Evolutionary conservation across 2,797 vertebrate genomes (phyloP).

Genomic region (Protosalanx chinensis): DNA sequence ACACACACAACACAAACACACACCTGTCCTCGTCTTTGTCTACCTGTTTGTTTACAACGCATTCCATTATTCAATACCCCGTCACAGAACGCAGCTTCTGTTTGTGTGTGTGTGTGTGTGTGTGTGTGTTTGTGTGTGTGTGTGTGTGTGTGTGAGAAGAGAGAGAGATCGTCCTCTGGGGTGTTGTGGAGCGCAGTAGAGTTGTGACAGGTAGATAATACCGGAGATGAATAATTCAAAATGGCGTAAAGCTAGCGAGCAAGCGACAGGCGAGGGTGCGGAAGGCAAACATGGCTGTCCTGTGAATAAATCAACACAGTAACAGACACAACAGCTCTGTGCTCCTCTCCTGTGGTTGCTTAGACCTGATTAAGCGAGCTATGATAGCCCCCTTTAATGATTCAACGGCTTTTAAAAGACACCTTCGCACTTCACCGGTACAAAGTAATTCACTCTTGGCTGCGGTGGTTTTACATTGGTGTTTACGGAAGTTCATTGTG

Average conservation of each 20-base stretch:
- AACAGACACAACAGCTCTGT: constrained; percentile 47
- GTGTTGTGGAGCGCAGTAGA: constrained; percentile 29
- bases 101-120: neutral
- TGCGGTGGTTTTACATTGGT: no score
- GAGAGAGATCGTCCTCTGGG: no score
- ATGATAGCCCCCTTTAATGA: neutral
- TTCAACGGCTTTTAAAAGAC: no score
- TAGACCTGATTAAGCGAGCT: neutral
- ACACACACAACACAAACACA: constrained; percentile 7
- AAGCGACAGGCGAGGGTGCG: constrained; percentile 53
- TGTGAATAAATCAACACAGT: constrained; percentile 65
- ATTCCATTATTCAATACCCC: constrained; percentile 62
- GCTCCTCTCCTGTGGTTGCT: neutral
- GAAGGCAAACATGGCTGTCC: constrained; percentile 53
- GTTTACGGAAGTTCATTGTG: no score
- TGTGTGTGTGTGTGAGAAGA: neutral
- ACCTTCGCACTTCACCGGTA: no score
- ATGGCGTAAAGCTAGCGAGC: constrained; percentile 30
- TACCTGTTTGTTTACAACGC: constrained; percentile 54
- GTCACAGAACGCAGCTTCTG: constrained; percentile 9
- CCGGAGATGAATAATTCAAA: constrained; percentile 73
- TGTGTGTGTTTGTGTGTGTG: constrained; percentile 8
- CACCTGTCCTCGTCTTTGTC: constrained; percentile 45
- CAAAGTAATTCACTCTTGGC: no score
- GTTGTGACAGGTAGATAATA: constrained; percentile 74